Conservation (phyloP, 2,113 vertebrate genomes). For the Chionomys nivalis region DNA sequence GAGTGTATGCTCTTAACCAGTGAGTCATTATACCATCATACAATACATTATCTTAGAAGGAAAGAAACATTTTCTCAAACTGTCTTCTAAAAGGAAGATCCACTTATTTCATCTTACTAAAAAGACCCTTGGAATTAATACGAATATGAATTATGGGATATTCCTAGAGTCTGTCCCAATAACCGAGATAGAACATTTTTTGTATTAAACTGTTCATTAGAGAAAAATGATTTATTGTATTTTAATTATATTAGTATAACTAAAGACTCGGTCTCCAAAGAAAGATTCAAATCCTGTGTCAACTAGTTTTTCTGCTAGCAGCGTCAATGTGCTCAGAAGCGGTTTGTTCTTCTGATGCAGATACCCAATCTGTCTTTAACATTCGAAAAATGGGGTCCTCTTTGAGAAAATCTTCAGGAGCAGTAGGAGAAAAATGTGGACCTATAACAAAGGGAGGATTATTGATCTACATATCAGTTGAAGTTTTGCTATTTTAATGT, state of each 20-base stretch:
- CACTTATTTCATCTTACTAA: background rate
- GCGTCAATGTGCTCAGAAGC: background rate
- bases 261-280: background rate
- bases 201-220: background rate
- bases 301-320: background rate
- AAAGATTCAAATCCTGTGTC: background rate
- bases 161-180: background rate
- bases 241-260: background rate
- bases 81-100: constrained; percentile 20
- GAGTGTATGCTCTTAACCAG: background rate
- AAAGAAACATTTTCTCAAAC: background rate
- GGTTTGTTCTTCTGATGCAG: background rate
- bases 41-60: background rate
- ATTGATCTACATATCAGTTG: constrained; percentile 1
- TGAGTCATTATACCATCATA: background rate
- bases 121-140: background rate
- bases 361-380: background rate
- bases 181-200: background rate
- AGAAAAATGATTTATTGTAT: background rate
- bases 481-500: background rate
- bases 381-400: background rate
- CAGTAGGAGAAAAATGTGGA: background rate
- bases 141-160: background rate
- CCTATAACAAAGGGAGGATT: background rate
- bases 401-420: background rate